Percentiles rank a stretch among this genome's conserved stretches.
Evolutionary conservation across 2,888 invertebrate species (phyloP).

Genomic region (Tanypteryx hageni): DNA sequence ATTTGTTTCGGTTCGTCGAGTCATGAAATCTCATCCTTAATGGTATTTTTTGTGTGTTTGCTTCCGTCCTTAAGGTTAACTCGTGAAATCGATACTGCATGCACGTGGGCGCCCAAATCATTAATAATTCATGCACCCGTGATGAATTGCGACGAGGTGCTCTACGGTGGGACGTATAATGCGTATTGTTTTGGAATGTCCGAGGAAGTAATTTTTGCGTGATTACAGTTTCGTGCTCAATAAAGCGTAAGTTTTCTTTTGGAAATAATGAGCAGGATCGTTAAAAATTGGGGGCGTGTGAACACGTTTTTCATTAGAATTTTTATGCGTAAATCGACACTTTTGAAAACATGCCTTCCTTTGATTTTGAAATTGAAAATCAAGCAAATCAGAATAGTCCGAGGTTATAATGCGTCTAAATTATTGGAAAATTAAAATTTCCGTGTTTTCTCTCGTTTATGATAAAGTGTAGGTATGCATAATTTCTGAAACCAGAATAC

Average conservation of each 20-base stretch:
- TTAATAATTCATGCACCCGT: neutral
- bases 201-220: no score
- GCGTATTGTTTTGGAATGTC: neutral
- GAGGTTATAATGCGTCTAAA: no score
- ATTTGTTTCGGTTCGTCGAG: constrained; percentile 9
- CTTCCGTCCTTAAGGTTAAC: neutral
- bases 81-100: neutral
- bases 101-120: neutral
- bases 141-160: neutral
- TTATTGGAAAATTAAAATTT: no score
- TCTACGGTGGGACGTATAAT: neutral
- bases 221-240: no score
- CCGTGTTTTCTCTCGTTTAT: no score
- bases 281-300: neutral
- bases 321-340: no score
- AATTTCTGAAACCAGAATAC: no score
- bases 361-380: no score
- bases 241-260: neutral
- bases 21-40: constrained; percentile 17
- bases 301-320: no score
- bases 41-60: neutral
- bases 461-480: no score
- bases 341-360: no score
- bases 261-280: neutral
- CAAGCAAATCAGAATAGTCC: no score